Base-by-base conservation (phyloP, 2,888 invertebrate genomes). In the Camponotus fellah region DNA sequence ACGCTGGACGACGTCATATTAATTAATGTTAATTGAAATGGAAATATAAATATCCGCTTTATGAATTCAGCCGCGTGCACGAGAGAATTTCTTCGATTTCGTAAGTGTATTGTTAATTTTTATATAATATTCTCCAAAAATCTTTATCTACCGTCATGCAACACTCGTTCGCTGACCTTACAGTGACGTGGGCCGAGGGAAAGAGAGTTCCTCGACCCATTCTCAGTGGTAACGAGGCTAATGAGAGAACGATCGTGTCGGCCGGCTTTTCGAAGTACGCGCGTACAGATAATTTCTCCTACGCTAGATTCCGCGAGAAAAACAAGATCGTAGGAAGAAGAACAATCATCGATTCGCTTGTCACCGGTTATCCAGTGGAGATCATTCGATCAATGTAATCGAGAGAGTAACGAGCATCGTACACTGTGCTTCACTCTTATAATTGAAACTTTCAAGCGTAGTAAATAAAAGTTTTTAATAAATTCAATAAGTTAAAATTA, bases 231-330 rank as follows among this genome's bases (percentile, higher is more conserved):
- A 94, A 94, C 88, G 93, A 94, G 93, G 93, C 94, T 94, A 94
- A 94, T 93, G 92, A 93, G 92, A 91, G 92, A 92, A 85, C 82
- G 91, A 89, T 89, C 90, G 92, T 88, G 90, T 64, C 46, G 75
- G 85, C 91, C 89, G 92, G 90, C 92, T 92, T 92, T 92, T 92
- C 92, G 92, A 92, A 88, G 86, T 85, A 82, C 34, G n/a, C 64
- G 82, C 85, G 82, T 83, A 88, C 89, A 83, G 88, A 92, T 94
- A 94, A 93, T 94, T 94, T 94, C 94, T 93, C 94, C 93, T 94
- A 94, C 93, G 92, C 92, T 88, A 88, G 87, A 89, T 87, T 87
- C 89, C 86, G 68, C 89, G 85, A 74, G 86, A 90, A 87, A 90
- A 92, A 92, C 91, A 91, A 90, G 91, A 92, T 89, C 90, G 88